A percentile compares a stretch with the other conserved stretches of the same genome.
phyloP scores from a whole-genome alignment of 2,113 vertebrate species.

The Etia nguti region DNA sequence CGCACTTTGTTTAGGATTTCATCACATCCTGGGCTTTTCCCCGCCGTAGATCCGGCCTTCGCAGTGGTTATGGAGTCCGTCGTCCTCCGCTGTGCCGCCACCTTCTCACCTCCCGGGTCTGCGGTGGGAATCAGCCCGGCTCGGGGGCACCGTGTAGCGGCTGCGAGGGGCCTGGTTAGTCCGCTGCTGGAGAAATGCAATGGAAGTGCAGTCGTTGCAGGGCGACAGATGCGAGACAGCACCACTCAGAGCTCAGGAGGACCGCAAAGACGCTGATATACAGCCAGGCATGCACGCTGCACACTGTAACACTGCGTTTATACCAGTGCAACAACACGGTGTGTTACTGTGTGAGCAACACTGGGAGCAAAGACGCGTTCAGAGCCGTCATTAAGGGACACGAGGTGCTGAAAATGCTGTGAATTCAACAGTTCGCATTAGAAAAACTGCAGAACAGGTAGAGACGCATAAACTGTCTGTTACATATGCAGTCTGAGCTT shows the following conservation, averaged over 20 bases:
- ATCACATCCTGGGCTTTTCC: not conserved
- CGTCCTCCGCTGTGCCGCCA: not conserved
- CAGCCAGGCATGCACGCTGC: not conserved
- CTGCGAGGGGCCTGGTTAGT: constrained; percentile 43
- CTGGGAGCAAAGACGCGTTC: not conserved
- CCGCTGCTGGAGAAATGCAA: constrained; percentile 40
- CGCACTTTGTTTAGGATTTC: constrained; percentile 36
- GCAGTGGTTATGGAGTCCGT: not conserved
- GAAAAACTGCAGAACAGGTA: not conserved
- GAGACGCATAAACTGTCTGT: rapidly evolving
- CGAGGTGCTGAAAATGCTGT: not conserved
- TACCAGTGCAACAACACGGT: not conserved
- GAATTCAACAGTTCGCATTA: not conserved
- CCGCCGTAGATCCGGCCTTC: not conserved
- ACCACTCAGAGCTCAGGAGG: constrained; percentile 71
- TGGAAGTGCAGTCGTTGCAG: constrained; percentile 15
- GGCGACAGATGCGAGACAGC: constrained; percentile 55
- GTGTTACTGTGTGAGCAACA: not conserved
- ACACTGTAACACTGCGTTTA: not conserved
- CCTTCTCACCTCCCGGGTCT: constrained; percentile 31
- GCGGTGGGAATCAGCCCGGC: constrained; percentile 18
- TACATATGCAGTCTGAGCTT: rapidly evolving
- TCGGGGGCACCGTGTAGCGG: constrained; percentile 35
- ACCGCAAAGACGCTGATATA: not conserved
- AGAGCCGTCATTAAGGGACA: not conserved